Evolutionary conservation across 2,113 vertebrate genomes (phyloP), one percentile per base, ranked within the genome.

Genomic region (Podiceps cristatus): DNA sequence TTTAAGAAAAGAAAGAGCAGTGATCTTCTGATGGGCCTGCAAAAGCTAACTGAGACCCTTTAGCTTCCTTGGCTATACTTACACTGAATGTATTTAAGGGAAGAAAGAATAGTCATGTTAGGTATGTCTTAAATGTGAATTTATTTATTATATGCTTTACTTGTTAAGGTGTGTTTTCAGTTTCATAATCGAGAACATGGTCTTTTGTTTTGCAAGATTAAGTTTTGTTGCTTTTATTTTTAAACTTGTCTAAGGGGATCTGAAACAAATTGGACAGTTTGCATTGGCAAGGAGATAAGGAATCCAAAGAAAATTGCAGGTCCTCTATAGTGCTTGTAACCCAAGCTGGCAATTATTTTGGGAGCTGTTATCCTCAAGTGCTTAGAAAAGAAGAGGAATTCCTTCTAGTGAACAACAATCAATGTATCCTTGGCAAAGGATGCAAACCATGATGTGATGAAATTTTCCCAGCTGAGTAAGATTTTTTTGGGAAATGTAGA

Each of bases 401-500:
- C 40, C 27, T 79, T 83, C 49, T 52, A 25, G 28, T n/a, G 33
- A 86, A 27, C 11, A 28, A 35, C 18, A 63, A 55, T 17, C 44
- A 50, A 8, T 31, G 13, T 42, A 17, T 76, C 20, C 64, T 59
- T 60, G 59, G 24, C 11, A 68, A 84, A 91, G 35, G 44, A 29
- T 50, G 52, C 13, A 87, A 60, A 69, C 4, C 35, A 29, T 11
- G 3, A 33, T 42, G 47, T 35, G 56, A 66, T 75, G 11, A 73
- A 69, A 8, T 56, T 89, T 89, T 86, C 71, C 40, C 28, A 15
- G 23, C 17, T 68, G 10, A 64, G 4, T 58, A 80, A 18, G 5
- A 31, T 62, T 55, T 44, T 14, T 18, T 9, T 0, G 0, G 5
- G 3, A 5, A 68, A 56, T 23, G 3, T n/a, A 49, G 2, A 20